These are phyloP conservation scores for Deilephila elpenor DNA, from an alignment of 2,888 invertebrate genomes.

Conservation along the genomic window DNA sequence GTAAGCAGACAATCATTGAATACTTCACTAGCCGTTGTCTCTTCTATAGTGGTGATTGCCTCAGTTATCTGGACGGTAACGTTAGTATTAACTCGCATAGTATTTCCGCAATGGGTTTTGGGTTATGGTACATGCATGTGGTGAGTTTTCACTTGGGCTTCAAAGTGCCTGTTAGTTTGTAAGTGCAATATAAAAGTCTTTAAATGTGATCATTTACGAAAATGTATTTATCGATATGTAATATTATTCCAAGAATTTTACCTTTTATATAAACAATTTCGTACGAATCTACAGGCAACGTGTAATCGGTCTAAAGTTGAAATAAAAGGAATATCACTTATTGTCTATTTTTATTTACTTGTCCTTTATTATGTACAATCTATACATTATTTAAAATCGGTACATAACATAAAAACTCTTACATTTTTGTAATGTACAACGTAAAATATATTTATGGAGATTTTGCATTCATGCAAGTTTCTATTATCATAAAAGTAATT, in stretches of 20 bases:
- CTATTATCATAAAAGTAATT: too few relatives aligned
- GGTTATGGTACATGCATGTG: conserved; percentile 79
- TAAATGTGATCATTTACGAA: conserved; percentile 79
- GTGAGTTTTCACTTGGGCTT: conserved; percentile 77
- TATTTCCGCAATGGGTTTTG: conserved; percentile 41
- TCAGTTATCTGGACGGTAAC: conserved; percentile 15
- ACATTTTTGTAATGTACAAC: too few relatives aligned
- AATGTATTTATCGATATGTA: conserved; percentile 72
- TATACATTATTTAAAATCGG: too few relatives aligned
- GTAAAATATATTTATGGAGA: too few relatives aligned
- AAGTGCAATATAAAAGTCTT: conserved; percentile 72
- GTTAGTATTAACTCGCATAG: conserved; percentile 31
- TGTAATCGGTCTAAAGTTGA: conserved; percentile 69
- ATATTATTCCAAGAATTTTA: conserved; percentile 65
- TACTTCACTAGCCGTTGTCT: background rate
- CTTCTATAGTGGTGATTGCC: background rate
- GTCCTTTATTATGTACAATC: background rate
- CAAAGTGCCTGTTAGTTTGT: conserved; percentile 68
- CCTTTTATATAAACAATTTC: conserved; percentile 72
- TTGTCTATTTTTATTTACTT: conserved; percentile 32
- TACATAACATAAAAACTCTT: too few relatives aligned
- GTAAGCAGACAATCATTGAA: background rate
- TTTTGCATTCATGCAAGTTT: too few relatives aligned
- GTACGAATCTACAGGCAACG: conserved; percentile 65
- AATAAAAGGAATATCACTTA: conserved; percentile 51